Conservation (phyloP, 1,140 invertebrate species). For the Agraylea sexmaculata region DNA sequence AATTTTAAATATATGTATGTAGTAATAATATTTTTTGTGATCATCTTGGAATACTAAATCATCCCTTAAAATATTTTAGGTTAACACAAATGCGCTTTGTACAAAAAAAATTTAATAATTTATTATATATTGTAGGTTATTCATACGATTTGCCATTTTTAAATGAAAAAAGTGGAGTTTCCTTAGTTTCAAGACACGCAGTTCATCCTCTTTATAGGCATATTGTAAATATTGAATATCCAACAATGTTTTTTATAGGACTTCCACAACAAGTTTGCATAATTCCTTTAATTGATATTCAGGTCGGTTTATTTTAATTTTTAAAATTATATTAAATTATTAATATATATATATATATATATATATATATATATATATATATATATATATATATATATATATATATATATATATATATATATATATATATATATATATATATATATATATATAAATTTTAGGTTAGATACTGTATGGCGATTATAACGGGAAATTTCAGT, state of each 20-base stretch:
- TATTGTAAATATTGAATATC: constrained; percentile 56
- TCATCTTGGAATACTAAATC: too few species aligned
- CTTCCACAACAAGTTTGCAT: constrained; percentile 34
- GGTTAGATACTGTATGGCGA: constrained; percentile 11
- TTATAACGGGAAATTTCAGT: constrained; percentile 12
- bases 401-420: constrained; percentile 5
- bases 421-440: constrained; percentile 4
- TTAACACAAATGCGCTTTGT: too few species aligned
- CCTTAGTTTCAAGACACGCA: constrained; percentile 47
- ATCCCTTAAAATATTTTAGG: too few species aligned
- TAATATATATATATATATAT: background rate
- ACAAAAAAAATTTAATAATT: too few species aligned
- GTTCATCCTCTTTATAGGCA: constrained; percentile 63
- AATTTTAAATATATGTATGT: too few species aligned
- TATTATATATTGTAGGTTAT: constrained; percentile 50
- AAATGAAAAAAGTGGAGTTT: constrained; percentile 43
- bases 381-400: constrained; percentile 10
- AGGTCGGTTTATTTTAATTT: constrained; percentile 10
- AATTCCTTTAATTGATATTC: constrained; percentile 17
- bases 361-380: background rate
- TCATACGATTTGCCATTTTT: constrained; percentile 56
- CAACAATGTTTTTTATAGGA: constrained; percentile 61
- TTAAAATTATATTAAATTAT: background rate
- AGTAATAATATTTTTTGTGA: too few species aligned
- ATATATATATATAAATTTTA: constrained; percentile 11